Conservation (phyloP, 2,888 invertebrate species). For the Limenitis camilla region DNA sequence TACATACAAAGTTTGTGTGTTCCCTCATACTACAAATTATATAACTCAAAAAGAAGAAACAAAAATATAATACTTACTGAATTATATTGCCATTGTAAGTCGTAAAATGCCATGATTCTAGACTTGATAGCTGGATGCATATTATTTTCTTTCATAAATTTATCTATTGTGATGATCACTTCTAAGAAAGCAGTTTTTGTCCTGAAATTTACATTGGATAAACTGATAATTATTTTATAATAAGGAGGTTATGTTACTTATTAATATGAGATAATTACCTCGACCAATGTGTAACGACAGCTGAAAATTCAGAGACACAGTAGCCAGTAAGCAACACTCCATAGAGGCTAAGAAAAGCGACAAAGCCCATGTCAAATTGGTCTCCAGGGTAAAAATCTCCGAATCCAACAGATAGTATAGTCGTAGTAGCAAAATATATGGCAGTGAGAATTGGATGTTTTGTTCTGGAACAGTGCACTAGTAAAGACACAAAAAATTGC, state of each 20-base stretch:
- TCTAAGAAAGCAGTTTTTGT: constrained; percentile 67
- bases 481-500: not conserved
- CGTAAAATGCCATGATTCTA: constrained; percentile 67
- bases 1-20: not conserved
- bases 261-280: constrained; percentile 37
- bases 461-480: constrained; percentile 43
- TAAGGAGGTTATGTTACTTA: not conserved
- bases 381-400: constrained; percentile 66
- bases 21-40: no score
- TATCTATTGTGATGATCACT: constrained; percentile 63
- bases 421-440: constrained; percentile 62
- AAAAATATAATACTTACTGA: constrained; percentile 43
- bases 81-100: constrained; percentile 71
- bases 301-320: constrained; percentile 68
- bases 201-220: constrained; percentile 31
- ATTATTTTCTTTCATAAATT: constrained; percentile 66
- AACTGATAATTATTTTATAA: not conserved
- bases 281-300: constrained; percentile 63
- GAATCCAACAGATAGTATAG: constrained; percentile 60
- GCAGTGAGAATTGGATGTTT: constrained; percentile 52
- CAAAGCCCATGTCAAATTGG: constrained; percentile 56
- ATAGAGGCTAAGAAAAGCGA: constrained; percentile 61
- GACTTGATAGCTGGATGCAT: constrained; percentile 61
- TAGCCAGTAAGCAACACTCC: constrained; percentile 67
- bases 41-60: no score